These are phyloP conservation scores for Onychomys leucogaster DNA, from an alignment of 2,797 vertebrate species.

Conservation along the genomic window DNA sequence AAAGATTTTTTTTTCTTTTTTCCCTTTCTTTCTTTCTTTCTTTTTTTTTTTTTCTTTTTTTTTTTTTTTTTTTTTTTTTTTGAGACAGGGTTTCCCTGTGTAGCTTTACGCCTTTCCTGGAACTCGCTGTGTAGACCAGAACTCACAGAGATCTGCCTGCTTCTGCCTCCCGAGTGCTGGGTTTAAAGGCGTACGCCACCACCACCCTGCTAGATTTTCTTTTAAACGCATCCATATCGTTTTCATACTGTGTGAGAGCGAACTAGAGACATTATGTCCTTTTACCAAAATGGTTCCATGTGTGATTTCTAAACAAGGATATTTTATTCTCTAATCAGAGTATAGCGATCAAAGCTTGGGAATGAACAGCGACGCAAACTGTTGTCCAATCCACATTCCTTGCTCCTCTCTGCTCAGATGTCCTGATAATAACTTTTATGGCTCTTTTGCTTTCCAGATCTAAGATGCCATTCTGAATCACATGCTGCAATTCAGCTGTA, in stretches of 20 bases:
- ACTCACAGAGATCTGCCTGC: no score
- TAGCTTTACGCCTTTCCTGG: no score
- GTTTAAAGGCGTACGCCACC: no score
- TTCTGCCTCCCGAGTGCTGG: no score
- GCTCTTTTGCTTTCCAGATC: constrained; percentile 40
- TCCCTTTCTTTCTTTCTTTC: no score
- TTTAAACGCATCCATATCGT: not conserved
- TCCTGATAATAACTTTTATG: constrained; percentile 5
- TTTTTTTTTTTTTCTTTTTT: no score
- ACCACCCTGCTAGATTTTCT: no score
- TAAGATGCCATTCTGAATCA: constrained; percentile 49
- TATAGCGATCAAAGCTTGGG: constrained; percentile 45
- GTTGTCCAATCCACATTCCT: not conserved
- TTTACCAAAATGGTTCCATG: constrained; percentile 23
- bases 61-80: no score
- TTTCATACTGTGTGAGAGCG: not conserved
- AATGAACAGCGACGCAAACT: not conserved
- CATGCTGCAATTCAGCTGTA: constrained; percentile 15
- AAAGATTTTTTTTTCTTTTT: not conserved
- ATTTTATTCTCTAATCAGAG: constrained; percentile 36
- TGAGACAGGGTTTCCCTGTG: no score
- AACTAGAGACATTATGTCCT: not conserved
- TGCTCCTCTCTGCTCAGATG: constrained; percentile 15
- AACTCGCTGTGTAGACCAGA: no score
- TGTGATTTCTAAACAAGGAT: constrained; percentile 50